These are phyloP conservation scores for Dasypus novemcinctus DNA, from an alignment of 2,113 vertebrate species.

Conservation along the genomic window DNA sequence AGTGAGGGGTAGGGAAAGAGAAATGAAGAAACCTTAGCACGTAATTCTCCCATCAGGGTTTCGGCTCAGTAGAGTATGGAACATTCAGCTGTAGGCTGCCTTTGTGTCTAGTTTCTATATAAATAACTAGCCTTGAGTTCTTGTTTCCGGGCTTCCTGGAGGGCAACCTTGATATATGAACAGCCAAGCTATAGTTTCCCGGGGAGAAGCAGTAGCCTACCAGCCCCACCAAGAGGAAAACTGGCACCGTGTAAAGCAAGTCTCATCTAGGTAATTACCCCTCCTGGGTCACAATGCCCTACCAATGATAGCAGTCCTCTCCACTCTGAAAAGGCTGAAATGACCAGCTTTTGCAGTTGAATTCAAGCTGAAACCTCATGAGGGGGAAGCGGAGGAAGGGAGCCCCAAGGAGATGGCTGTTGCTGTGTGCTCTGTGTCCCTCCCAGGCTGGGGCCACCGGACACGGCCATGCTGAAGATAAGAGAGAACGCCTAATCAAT, in stretches of 20 bases:
- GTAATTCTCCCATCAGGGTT: neutral
- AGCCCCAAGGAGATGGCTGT: neutral
- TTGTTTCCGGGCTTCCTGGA: neutral
- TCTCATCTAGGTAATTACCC: conserved; percentile 77
- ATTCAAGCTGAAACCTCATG: conserved; percentile 66
- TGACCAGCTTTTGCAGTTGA: conserved; percentile 76
- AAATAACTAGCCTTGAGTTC: conserved; percentile 22
- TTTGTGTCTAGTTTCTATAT: neutral
- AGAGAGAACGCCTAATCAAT: neutral
- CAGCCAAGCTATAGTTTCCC: conserved; percentile 6
- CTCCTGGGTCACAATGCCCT: conserved; percentile 72
- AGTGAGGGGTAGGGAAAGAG: neutral
- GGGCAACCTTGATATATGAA: neutral
- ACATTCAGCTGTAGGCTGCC: neutral
- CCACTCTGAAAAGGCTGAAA: conserved; percentile 77
- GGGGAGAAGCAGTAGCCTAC: conserved; percentile 19
- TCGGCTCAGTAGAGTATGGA: neutral
- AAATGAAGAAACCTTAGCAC: neutral
- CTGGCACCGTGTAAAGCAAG: conserved; percentile 75
- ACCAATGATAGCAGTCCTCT: conserved; percentile 79
- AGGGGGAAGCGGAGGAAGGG: neutral
- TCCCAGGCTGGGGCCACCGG: neutral
- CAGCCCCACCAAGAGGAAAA: conserved; percentile 42
- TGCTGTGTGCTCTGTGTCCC: neutral
- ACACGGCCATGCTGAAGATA: neutral